Percentiles rank a stretch among this genome's conserved stretches.
phyloP scores from a whole-genome alignment of 2,113 vertebrate genomes.

The Paramormyrops kingsleyae region DNA sequence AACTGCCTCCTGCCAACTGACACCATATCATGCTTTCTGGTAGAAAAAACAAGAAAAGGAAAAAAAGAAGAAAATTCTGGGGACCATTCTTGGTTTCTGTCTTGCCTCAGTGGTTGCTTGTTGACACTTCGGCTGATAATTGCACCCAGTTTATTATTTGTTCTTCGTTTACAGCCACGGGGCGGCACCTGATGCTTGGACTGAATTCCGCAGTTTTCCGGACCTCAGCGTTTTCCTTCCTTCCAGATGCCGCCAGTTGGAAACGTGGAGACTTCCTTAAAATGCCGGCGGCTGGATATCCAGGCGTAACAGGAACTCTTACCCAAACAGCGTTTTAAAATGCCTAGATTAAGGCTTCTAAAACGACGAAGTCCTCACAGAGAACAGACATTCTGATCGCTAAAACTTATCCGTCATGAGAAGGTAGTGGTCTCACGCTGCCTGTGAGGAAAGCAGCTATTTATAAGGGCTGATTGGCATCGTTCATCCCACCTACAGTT shows the following conservation, averaged over 20 bases:
- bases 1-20: neutral
- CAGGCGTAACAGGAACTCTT: neutral
- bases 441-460: neutral
- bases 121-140: neutral
- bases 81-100: neutral
- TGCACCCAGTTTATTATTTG: neutral
- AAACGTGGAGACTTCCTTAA: neutral
- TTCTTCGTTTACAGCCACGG: neutral
- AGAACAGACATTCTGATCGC: neutral
- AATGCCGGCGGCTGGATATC: neutral
- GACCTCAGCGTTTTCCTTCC: neutral
- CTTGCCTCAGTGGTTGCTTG: neutral
- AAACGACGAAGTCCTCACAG: neutral
- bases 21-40: neutral
- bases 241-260: neutral
- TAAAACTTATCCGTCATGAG: neutral
- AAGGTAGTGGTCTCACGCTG: neutral
- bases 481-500: neutral
- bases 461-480: neutral
- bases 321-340: neutral
- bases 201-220: neutral
- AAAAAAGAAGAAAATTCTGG: neutral
- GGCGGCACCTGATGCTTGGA: neutral
- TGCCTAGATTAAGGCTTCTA: neutral
- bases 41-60: neutral